A percentile compares a stretch with the other conserved stretches of the same genome.
phyloP scores from a whole-genome alignment of 2,797 vertebrate species.

The Scarus forsteni region DNA sequence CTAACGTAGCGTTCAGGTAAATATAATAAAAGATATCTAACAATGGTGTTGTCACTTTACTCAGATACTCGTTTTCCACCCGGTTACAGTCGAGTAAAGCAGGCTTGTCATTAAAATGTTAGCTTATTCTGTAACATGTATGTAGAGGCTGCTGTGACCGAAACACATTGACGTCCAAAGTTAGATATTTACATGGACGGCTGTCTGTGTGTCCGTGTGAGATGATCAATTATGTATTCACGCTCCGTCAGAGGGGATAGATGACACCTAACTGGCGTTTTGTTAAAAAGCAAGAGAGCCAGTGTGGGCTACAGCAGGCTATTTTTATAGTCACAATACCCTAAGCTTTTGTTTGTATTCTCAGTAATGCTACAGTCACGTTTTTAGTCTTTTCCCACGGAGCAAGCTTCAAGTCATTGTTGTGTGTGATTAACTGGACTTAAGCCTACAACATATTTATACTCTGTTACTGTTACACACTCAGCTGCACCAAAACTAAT shows the following conservation, averaged over 20 bases:
- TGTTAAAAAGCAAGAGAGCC: slow-evolving; percentile 7
- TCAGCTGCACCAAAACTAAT: not conserved
- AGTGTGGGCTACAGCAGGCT: slow-evolving; percentile 1
- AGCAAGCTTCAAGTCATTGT: not conserved
- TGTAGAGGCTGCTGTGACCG: slow-evolving; percentile 25
- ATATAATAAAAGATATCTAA: slow-evolving; percentile 20
- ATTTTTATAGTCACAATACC: slow-evolving; percentile 7
- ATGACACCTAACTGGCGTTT: slow-evolving; percentile 59
- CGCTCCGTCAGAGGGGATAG: slow-evolving; percentile 43
- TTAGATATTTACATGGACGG: slow-evolving; percentile 35
- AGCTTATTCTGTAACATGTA: slow-evolving; percentile 31
- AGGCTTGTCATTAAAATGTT: slow-evolving; percentile 20
- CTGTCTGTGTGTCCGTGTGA: slow-evolving; percentile 21
- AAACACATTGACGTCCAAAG: slow-evolving; percentile 22
- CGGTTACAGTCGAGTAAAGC: slow-evolving; percentile 9
- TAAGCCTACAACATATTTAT: not conserved
- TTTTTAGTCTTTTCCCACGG: slow-evolving; percentile 1
- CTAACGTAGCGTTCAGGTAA: slow-evolving; percentile 77
- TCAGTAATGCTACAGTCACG: slow-evolving; percentile 37
- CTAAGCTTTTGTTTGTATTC: slow-evolving; percentile 26
- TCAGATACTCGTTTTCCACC: slow-evolving; percentile 7
- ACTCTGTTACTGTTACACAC: not conserved
- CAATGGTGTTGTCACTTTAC: slow-evolving; percentile 13
- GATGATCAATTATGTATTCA: slow-evolving; percentile 54
- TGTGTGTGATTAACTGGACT: slow-evolving; percentile 2